Evolutionary conservation across 2,113 vertebrate species (phyloP).

Genomic region (Polypterus senegalus): DNA sequence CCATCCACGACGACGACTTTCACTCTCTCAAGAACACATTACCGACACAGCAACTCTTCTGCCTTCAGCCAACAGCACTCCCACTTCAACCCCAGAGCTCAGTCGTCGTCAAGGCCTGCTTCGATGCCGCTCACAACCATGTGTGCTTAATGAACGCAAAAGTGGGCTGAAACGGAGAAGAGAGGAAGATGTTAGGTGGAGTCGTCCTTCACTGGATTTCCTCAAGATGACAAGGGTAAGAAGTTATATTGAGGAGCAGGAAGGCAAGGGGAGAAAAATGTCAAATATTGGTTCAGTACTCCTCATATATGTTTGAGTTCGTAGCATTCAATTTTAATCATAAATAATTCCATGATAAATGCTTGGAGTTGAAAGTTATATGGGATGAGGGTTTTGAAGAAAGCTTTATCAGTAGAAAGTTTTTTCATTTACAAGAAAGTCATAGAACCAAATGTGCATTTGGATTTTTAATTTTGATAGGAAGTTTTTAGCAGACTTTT

Average conservation of each 20-base stretch:
- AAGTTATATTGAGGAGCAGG: constrained; percentile 2
- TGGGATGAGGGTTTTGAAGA: too few relatives aligned
- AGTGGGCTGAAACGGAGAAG: constrained; percentile 48
- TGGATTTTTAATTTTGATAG: too few relatives aligned
- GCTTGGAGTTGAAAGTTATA: too few relatives aligned
- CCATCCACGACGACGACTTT: constrained; percentile 46
- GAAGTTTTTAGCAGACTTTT: too few relatives aligned
- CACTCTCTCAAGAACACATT: constrained; percentile 58
- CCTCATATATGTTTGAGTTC: too few relatives aligned
- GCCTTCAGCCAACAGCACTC: constrained; percentile 52
- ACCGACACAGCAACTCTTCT: constrained; percentile 25
- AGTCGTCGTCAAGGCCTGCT: constrained; percentile 42
- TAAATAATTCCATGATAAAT: too few relatives aligned
- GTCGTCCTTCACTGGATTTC: constrained; percentile 56
- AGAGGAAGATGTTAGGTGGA: constrained; percentile 51
- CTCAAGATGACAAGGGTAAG: constrained; percentile 66
- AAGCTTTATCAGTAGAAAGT: too few relatives aligned
- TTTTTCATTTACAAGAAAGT: too few relatives aligned
- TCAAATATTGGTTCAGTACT: too few relatives aligned
- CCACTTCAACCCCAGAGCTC: constrained; percentile 47
- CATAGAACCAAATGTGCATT: too few relatives aligned
- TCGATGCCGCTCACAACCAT: constrained; percentile 56
- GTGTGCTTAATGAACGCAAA: constrained; percentile 48
- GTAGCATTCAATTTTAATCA: too few relatives aligned
- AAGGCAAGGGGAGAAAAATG: background rate